Conservation (phyloP, 2,797 vertebrate genomes). For the Eleutherodactylus coqui region DNA sequence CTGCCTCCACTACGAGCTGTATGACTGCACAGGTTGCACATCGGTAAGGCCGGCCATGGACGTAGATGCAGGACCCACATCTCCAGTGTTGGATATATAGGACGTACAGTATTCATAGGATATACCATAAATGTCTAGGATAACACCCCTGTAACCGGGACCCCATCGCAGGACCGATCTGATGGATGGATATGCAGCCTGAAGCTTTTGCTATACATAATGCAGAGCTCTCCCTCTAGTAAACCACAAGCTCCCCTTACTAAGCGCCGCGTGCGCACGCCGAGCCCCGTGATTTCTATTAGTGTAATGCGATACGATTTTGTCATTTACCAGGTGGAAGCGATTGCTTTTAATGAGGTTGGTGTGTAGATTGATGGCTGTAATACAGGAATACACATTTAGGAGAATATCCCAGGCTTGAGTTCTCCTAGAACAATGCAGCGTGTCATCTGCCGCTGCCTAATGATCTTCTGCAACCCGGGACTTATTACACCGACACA, state of each 20-base stretch:
- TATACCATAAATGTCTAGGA: no score
- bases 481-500: not conserved
- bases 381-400: conserved; percentile 4
- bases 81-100: no score
- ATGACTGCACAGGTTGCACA: no score
- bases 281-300: conserved; percentile 18
- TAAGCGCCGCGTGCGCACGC: not conserved
- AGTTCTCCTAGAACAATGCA: not conserved
- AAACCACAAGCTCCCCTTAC: not conserved
- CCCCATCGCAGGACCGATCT: not conserved
- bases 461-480: not conserved
- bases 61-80: no score
- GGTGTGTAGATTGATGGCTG: conserved; percentile 9
- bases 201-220: not conserved
- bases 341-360: conserved; percentile 43
- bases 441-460: not conserved
- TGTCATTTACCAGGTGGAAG: conserved; percentile 35
- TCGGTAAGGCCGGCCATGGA: no score
- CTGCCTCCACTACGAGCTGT: no score
- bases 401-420: not conserved
- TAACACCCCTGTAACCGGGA: not conserved
- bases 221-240: not conserved
- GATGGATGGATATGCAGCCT: not conserved
- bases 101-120: no score
- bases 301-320: conserved; percentile 15